A percentile compares a stretch with the other conserved stretches of the same genome.
These are phyloP conservation scores for Copsychus sechellarum DNA, from an alignment of 2,113 vertebrate species.

Conservation along the genomic window DNA sequence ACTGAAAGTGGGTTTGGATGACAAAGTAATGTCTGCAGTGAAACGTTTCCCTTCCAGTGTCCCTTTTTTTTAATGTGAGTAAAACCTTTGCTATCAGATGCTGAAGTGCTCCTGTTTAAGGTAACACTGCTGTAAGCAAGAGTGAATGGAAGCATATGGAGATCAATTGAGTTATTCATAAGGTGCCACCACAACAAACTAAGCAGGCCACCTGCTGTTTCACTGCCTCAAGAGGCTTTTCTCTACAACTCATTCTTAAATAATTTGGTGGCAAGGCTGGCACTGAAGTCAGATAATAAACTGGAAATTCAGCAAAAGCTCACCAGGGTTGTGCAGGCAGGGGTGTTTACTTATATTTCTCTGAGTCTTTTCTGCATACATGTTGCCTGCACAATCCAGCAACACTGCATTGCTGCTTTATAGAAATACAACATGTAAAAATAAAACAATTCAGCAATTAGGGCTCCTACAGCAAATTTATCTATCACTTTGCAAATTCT, in stretches of 20 bases:
- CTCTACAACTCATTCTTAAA: conserved; percentile 47
- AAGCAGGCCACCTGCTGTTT: conserved; percentile 63
- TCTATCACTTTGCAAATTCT: background rate
- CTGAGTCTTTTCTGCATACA: background rate
- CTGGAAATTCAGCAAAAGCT: background rate
- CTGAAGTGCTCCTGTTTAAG: conserved; percentile 27
- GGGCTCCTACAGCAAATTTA: background rate
- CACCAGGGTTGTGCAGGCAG: background rate
- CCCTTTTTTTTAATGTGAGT: conserved; percentile 27
- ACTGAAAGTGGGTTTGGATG: conserved; percentile 17
- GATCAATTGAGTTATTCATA: conserved; percentile 64
- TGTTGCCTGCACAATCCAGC: background rate
- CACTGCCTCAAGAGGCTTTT: conserved; percentile 33
- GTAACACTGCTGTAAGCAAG: conserved; percentile 37
- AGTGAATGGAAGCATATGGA: conserved; percentile 57
- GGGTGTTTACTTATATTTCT: background rate
- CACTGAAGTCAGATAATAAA: conserved; percentile 8
- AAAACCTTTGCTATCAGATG: conserved; percentile 44
- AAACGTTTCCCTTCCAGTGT: conserved; percentile 40
- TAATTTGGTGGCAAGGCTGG: conserved; percentile 27
- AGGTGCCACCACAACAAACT: conserved; percentile 34
- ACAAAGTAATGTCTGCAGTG: conserved; percentile 1
- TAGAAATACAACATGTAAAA: background rate
- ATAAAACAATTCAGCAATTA: background rate
- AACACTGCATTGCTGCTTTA: background rate